Base-by-base conservation (phyloP, 2,888 invertebrate genomes). In the Encarsia formosa region DNA sequence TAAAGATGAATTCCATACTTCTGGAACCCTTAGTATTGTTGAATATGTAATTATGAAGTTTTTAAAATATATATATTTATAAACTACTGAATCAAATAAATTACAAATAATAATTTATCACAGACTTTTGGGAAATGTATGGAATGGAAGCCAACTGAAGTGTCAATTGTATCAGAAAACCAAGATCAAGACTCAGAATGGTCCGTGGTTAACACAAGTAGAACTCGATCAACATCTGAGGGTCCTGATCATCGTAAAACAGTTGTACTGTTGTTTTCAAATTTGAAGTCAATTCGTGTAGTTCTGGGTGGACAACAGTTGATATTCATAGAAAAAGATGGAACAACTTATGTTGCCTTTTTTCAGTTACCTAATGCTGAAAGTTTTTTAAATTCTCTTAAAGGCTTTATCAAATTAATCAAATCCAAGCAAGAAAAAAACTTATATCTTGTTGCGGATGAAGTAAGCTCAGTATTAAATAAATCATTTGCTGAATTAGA, bases 401-500 rank as follows among this genome's bases (percentile, higher is more conserved):
- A 82, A 73, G 81, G 83, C 61, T 78, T 81, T 54, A 74, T 85
- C 5, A 82, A 80, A 68, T 82, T 84, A 2, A 78, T 78, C 3
- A 86, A 87, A 59, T 84, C 88, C 0, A 81, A 84, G 53, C 80
- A 85, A 53, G 90, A 91, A 60, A 83, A 82, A 52, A 81, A 85
- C 63, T 74, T 86, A 37, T 88, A 82, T 68, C 75, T 91, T 15
- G 84, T 94, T 2, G 77, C 87, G 2, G 84, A 85, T 53, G 80
- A 81, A 15, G 79, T 80, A 53, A 74, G 75, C 0, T 84, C 86
- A 60, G 80, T 83, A 9, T 71, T 94, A 57, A 86, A 87, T 61
- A 84, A 83, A 68, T 93, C 94, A 0, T 94, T 96, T 68, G 89
- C 90, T 4, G 91, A 93, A 62, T 74, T 95, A 57, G 85, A 92